phyloP scores from a whole-genome alignment of 2,888 invertebrate species.

The Zele albiditarsus region DNA sequence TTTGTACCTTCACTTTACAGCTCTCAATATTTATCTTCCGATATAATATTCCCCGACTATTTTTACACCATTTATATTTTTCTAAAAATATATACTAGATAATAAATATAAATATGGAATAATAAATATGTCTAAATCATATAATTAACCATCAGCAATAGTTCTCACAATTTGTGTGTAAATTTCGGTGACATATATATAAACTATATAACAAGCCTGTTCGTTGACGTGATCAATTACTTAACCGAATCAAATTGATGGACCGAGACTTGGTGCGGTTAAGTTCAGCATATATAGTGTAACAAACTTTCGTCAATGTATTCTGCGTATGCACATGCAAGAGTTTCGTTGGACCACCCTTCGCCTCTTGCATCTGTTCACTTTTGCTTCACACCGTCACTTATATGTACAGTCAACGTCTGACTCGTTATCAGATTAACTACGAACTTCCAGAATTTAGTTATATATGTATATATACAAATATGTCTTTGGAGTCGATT shows the following conservation, averaged over 20 bases:
- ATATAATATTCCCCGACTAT: no score
- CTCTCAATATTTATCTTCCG: no score
- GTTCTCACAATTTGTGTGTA: neutral
- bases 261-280: constrained; percentile 48
- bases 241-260: constrained; percentile 52
- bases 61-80: no score
- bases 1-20: no score
- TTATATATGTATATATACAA: neutral
- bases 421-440: constrained; percentile 62
- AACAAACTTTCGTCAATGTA: constrained; percentile 50
- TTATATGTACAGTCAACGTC: constrained; percentile 43
- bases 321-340: constrained; percentile 26
- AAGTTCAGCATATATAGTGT: constrained; percentile 42
- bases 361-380: constrained; percentile 23
- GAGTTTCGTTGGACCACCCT: constrained; percentile 42
- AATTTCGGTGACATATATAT: neutral
- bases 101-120: no score
- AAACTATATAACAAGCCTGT: constrained; percentile 15
- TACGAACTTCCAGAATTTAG: constrained; percentile 54
- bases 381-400: constrained; percentile 27
- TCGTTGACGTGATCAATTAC: constrained; percentile 50
- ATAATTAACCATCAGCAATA: neutral
- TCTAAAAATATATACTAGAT: no score
- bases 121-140: no score
- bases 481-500: neutral